Evolutionary conservation across 2,113 vertebrate genomes (phyloP).

Genomic region (Cinclus cinclus): DNA sequence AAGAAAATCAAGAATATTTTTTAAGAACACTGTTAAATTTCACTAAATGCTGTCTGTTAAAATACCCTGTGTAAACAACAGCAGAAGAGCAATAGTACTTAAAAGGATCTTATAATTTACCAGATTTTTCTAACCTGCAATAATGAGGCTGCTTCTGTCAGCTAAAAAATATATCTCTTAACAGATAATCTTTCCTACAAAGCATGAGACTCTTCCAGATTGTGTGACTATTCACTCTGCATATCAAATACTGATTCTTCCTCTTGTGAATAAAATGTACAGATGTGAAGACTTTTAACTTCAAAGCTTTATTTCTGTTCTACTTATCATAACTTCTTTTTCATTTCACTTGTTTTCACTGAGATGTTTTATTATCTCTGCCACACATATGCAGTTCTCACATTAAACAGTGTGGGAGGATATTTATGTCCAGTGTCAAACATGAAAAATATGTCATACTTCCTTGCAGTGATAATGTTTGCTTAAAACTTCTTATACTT

Average conservation of each 20-base stretch:
- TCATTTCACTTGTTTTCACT: slow-evolving; percentile 46
- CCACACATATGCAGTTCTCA: slow-evolving; percentile 42
- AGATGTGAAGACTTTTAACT: slow-evolving; percentile 23
- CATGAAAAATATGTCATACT: slow-evolving; percentile 42
- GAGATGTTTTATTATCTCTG: slow-evolving; percentile 55
- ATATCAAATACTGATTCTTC: slow-evolving; percentile 1
- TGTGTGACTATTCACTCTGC: not conserved
- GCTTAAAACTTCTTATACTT: slow-evolving; percentile 55
- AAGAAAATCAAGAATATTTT: not conserved
- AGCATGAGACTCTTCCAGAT: not conserved
- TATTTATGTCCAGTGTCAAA: slow-evolving; percentile 63
- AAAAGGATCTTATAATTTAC: not conserved
- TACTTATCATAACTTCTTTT: not conserved
- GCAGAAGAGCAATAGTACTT: not conserved
- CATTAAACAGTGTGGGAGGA: slow-evolving; percentile 49
- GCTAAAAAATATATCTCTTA: not conserved
- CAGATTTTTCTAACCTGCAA: not conserved
- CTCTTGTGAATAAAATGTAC: not conserved
- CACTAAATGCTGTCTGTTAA: not conserved
- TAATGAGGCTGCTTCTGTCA: not conserved
- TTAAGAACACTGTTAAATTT: not conserved
- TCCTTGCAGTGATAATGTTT: slow-evolving; percentile 45
- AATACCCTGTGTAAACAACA: not conserved
- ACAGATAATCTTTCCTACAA: not conserved
- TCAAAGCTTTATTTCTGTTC: slow-evolving; percentile 47